Base-by-base conservation (phyloP, 2,797 vertebrate species). In the Cephalopachus bancanus region DNA sequence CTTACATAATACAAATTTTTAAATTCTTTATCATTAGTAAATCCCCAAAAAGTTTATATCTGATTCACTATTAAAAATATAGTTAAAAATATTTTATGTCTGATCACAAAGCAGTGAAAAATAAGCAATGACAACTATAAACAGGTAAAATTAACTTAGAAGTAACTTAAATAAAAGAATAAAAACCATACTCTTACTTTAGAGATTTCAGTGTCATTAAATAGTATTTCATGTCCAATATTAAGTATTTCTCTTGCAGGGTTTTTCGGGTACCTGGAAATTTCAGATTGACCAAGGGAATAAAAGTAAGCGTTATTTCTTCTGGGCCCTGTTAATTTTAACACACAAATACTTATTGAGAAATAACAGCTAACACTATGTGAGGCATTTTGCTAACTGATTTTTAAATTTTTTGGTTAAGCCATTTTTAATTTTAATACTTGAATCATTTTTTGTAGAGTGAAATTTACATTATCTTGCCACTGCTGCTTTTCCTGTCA, bases 161-260 rank as follows among this genome's bases (percentile, higher is more conserved):
- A 92, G 55, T 89, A 59, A 8, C 28, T 85, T 90, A 81, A 62
- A 85, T 72, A 33, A 93, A 88, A 79, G 89, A 71, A 79, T 22
- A 4, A 65, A 67, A 81, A 30, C 5, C 9, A 59, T 67, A 55
- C 65, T 86, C 71, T 10, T 86, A 33, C 15, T 74, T 86, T 80
- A 89, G 64, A 51, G 20, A 80, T 85, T 94, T n/a, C 8, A n/a
- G 72, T 28, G 20, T 72, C 91, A 78, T 87, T 55, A 59, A 91
- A 87, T 24, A 71, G 19, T 11, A 90, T 55, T 91, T 86, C 64
- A 55, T 1, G 5, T 7, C 22, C 26, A 69, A 7, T 0, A 71
- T 10, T 64, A 72, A 79, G 26, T 83, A 57, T 89, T 83, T 89
- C 53, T 92, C 15, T 76, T 85, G 28, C 1, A 75, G 53, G 33